Evolutionary conservation across 1,140 invertebrate genomes (phyloP), one percentile per base, ranked within the genome.

Genomic region (Diprion similis): DNA sequence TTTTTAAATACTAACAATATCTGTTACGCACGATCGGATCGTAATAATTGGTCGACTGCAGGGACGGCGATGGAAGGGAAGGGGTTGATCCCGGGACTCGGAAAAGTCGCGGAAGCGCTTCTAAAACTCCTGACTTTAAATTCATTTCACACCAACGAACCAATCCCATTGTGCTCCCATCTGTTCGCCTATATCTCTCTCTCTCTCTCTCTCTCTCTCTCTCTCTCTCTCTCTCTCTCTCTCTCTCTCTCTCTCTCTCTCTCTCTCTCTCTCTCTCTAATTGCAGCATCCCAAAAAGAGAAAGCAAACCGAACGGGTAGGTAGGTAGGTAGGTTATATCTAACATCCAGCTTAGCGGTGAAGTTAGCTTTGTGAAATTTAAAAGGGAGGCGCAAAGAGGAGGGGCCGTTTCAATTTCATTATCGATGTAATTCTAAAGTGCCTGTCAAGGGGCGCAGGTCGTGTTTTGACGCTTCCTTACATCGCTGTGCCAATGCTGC

Each of bases 341-440:
- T 37, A 37, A 37, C 24, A 37, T 37, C n/a, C 7, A 13, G 51
- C 51, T 59, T 59, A 59, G 51, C 51, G 51, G 51, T 59, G 51
- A 59, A 37, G 51, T 59, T 59, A 59, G 51, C 51, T 59, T 59
- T 59, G 24, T 37, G 51, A 59, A 59, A 59, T 59, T 13, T 17
- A 37, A 37, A 17, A 59, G 51, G 51, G 51, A 37, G 2, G 70
- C 46, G 24, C 37, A 24, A 59, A 68, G 68, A 73, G 65, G 70
- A 78, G 77, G 77, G 77, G 76, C 81, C 78, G 79, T 78, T 78
- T 81, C 82, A 85, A 86, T 86, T 86, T 86, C 85, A 85, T 86
- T 86, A 86, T 86, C 83, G 80, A 81, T 85, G 80, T 85, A 84
- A 86, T 86, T 86, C 84, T 85, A 85, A 86, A 86, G 85, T 86